Evolutionary conservation across 2,888 invertebrate genomes (phyloP).

Genomic region (Spodoptera picta): DNA sequence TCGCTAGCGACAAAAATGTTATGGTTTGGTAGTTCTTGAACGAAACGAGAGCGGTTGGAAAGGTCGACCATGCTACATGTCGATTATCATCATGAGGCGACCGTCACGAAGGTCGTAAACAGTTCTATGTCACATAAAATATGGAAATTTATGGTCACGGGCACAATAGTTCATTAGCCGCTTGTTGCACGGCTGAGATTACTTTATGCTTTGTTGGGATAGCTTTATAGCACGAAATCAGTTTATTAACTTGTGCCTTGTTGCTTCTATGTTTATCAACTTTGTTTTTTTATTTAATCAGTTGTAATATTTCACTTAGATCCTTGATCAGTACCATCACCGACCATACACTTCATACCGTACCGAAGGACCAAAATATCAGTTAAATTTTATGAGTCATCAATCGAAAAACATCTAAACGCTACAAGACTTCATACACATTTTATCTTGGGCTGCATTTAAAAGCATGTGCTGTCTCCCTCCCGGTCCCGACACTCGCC

Average conservation of each 20-base stretch:
- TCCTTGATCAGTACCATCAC: background rate
- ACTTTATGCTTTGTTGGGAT: conserved; percentile 16
- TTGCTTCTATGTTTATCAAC: background rate
- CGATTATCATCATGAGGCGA: conserved; percentile 39
- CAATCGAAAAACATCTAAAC: conserved; percentile 1
- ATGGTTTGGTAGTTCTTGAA: conserved; percentile 32
- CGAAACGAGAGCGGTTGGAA: conserved; percentile 42
- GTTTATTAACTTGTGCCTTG: background rate
- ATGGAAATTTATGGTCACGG: conserved; percentile 29
- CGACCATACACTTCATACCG: too few species aligned
- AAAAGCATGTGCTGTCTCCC: conserved; percentile 47
- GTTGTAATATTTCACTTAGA: too few species aligned
- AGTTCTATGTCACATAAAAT: conserved; percentile 39
- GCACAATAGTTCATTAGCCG: conserved; percentile 46
- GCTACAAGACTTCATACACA: background rate
- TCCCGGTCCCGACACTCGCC: conserved; percentile 30
- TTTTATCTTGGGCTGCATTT: conserved; percentile 17
- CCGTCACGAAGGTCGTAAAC: conserved; percentile 47
- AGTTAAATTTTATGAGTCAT: background rate
- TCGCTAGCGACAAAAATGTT: conserved; percentile 36
- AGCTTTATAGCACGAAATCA: conserved; percentile 2
- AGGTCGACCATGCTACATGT: conserved; percentile 37
- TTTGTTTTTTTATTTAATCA: background rate
- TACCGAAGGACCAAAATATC: conserved; percentile 1
- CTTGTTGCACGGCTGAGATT: conserved; percentile 28